These are phyloP conservation scores for Netelia melanura DNA, from an alignment of 2,888 invertebrate species.

Conservation along the genomic window DNA sequence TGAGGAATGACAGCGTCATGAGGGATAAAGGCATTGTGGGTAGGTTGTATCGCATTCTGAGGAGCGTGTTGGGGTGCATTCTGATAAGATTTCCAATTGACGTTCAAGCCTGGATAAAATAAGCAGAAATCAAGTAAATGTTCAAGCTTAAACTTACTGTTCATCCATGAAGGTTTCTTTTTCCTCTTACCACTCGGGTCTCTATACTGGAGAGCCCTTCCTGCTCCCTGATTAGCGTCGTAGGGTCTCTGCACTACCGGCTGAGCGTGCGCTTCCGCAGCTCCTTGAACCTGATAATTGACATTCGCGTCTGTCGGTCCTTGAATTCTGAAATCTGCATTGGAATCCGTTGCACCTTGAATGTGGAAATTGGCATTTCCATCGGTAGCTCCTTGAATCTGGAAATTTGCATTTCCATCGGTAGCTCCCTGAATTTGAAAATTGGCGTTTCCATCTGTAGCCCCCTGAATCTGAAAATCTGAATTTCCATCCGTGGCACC, in stretches of 20 bases:
- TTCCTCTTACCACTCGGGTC: constrained; percentile 80
- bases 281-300: constrained; percentile 73
- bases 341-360: constrained; percentile 77
- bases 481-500: constrained; percentile 70
- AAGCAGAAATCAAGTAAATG: constrained; percentile 5
- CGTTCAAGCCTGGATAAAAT: constrained; percentile 76
- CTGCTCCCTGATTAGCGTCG: constrained; percentile 71
- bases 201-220: constrained; percentile 78
- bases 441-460: constrained; percentile 77
- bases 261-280: constrained; percentile 72
- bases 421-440: constrained; percentile 81
- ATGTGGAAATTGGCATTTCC: constrained; percentile 77
- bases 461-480: constrained; percentile 76
- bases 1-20: constrained; percentile 56
- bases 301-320: constrained; percentile 70
- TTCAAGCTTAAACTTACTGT: background rate
- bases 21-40: constrained; percentile 61
- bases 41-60: constrained; percentile 67
- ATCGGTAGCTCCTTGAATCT: constrained; percentile 79
- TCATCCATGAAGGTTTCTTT: background rate
- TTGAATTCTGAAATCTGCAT: constrained; percentile 73
- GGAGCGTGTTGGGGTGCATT: constrained; percentile 71
- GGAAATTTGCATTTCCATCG: constrained; percentile 79
- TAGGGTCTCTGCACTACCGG: constrained; percentile 76
- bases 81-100: constrained; percentile 81